A percentile compares a stretch with the other conserved stretches of the same genome.
Evolutionary conservation across 2,797 vertebrate species (phyloP).

Genomic region (Esox masquinongy): DNA sequence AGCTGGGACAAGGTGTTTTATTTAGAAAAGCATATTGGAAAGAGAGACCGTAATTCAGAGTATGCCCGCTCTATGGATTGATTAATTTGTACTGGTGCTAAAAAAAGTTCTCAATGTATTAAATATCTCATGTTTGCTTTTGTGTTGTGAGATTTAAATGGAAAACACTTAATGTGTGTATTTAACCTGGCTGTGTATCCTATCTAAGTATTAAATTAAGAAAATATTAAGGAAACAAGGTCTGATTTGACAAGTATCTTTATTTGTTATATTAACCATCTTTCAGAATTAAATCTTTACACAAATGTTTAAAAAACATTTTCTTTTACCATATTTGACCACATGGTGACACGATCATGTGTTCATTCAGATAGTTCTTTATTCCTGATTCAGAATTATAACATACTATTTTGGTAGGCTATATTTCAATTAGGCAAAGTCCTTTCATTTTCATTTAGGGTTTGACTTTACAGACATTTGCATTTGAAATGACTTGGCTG

Average conservation of each 20-base stretch:
- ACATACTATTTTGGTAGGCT: neutral
- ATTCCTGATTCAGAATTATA: neutral
- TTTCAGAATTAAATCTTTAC: neutral
- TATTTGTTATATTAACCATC: neutral
- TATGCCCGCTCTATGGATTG: conserved; percentile 62
- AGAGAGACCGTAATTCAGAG: conserved; percentile 43
- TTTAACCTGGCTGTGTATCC: conserved; percentile 54
- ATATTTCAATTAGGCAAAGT: neutral
- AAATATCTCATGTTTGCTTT: conserved; percentile 72
- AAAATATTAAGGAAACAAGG: conserved; percentile 42
- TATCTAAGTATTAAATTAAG: conserved; percentile 77
- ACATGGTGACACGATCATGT: neutral
- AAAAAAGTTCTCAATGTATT: conserved; percentile 65
- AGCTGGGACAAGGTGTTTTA: conserved; percentile 56
- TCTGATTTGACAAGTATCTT: conserved; percentile 21
- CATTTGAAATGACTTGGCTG: neutral
- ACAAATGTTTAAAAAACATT: neutral
- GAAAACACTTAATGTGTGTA: conserved; percentile 62
- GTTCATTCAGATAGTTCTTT: neutral
- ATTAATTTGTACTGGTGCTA: conserved; percentile 77
- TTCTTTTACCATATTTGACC: neutral
- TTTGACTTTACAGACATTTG: neutral
- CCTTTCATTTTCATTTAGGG: neutral
- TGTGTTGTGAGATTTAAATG: conserved; percentile 78
- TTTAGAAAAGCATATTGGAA: conserved; percentile 60